These are phyloP conservation scores for Podarcis siculus DNA, from an alignment of 2,797 vertebrate species.

Conservation along the genomic window DNA sequence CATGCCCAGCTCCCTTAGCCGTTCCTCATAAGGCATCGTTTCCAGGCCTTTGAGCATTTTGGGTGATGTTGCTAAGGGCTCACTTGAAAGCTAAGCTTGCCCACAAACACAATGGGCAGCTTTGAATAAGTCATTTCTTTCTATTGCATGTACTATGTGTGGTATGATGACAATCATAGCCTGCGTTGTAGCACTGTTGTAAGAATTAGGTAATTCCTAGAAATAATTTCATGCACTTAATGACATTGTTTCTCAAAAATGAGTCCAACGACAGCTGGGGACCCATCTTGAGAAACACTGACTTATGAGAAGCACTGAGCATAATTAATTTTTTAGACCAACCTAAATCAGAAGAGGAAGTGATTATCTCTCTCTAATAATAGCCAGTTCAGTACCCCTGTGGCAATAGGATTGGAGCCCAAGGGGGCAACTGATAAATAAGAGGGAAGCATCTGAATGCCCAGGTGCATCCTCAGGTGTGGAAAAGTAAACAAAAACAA, in stretches of 20 bases:
- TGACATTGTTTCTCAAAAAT: too few relatives aligned
- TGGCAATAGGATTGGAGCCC: not conserved
- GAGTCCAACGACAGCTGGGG: too few relatives aligned
- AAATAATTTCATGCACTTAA: too few relatives aligned
- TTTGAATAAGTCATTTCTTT: not conserved
- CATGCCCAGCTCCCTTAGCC: too few relatives aligned
- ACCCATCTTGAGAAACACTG: too few relatives aligned
- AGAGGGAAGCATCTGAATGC: not conserved
- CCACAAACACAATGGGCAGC: not conserved
- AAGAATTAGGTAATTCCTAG: not conserved
- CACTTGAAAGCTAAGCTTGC: not conserved
- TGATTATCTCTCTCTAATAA: not conserved
- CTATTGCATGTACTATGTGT: not conserved
- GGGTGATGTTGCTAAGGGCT: not conserved
- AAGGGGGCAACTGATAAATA: not conserved
- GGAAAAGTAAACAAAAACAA: not conserved
- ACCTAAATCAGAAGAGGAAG: not conserved
- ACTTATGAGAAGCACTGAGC: not conserved
- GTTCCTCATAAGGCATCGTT: too few relatives aligned
- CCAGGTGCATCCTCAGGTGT: not conserved
- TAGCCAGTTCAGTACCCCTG: not conserved
- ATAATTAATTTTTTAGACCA: not conserved
- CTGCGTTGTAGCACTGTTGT: not conserved
- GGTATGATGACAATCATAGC: not conserved
- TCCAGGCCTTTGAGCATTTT: too few relatives aligned